Evolutionary conservation across 2,113 vertebrate genomes (phyloP), one percentile per base, ranked within the genome.

Genomic region (Platanista minor): DNA sequence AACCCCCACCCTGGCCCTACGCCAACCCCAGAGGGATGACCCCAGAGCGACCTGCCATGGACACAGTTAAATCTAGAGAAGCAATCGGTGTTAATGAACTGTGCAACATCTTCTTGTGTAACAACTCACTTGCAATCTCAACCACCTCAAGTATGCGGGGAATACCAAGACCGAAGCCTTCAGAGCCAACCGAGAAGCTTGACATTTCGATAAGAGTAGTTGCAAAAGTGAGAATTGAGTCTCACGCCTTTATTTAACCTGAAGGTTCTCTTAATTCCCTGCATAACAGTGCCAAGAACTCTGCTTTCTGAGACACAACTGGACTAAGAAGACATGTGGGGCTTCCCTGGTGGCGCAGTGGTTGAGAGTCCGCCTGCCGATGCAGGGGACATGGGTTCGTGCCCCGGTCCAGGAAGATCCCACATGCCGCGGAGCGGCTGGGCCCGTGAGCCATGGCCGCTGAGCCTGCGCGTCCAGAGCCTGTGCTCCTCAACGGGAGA

Each of bases 11-110:
- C n/a, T 2, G 31, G 5, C 15, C 31, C 27, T 12, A 7, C 0
- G 11, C 18, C 52, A 81, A 31, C 41, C 36, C 66, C 46, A 31
- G 31, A 15, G 57, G 31, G 52, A 61, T 3, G 20, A 3, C 0
- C 23, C 46, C 41, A 41, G n/a, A 36, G n/a, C 5, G 8, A 9
- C 31, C 7, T 10, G 17, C 3, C 1, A 4, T 0, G 1, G 23
- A 39, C 29, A 18, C 61, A 72, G 39, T 31, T 29, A 1, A 8
- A 31, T 2, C 74, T 12, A 13, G 66, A 33, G 67, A 31, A 72
- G 59, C 2, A 2, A 27, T 2, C 39, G 36, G 11, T 0, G 1
- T 8, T 61, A 6, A 41, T 11, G 3, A 20, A 31, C 62, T 29
- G 17, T 1, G 20, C 25, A 17, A 10, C 0, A 1, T 9, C 39